Conservation (phyloP, 2,888 invertebrate genomes). For the Ceriagrion tenellum region DNA sequence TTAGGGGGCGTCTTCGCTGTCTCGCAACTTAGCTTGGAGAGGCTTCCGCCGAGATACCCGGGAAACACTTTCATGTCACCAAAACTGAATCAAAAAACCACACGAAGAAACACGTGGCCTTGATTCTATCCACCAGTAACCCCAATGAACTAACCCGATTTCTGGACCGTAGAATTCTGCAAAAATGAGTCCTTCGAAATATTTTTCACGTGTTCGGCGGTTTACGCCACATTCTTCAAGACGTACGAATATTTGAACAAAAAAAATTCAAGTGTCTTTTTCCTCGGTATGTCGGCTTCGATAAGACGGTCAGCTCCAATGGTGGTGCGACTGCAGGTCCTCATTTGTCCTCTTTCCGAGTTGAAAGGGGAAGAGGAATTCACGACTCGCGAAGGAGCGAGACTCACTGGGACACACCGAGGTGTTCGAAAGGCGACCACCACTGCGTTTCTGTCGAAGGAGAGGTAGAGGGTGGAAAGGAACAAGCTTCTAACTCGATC, state of each 20-base stretch:
- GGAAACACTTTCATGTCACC: background rate
- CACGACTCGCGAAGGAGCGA: no score
- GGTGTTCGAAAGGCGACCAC: background rate
- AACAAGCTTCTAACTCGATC: background rate
- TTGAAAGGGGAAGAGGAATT: no score
- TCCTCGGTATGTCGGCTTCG: background rate
- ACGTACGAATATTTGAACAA: background rate
- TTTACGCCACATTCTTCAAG: background rate
- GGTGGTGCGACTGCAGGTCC: background rate
- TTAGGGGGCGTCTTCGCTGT: background rate
- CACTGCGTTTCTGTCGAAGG: background rate
- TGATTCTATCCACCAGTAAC: background rate
- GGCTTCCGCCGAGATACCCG: background rate
- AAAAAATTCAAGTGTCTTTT: background rate
- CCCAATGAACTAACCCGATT: constrained; percentile 5
- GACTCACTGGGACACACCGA: no score
- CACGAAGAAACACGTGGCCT: background rate
- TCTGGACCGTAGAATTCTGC: constrained; percentile 31
- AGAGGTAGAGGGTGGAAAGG: background rate
- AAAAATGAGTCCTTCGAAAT: background rate
- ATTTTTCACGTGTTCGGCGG: background rate
- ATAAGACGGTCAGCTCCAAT: background rate
- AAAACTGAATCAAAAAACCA: background rate
- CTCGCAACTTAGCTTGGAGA: background rate
- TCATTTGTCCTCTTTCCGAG: background rate